These are phyloP conservation scores for Danaus plexippus DNA, from an alignment of 1,140 invertebrate species.

Conservation along the genomic window DNA sequence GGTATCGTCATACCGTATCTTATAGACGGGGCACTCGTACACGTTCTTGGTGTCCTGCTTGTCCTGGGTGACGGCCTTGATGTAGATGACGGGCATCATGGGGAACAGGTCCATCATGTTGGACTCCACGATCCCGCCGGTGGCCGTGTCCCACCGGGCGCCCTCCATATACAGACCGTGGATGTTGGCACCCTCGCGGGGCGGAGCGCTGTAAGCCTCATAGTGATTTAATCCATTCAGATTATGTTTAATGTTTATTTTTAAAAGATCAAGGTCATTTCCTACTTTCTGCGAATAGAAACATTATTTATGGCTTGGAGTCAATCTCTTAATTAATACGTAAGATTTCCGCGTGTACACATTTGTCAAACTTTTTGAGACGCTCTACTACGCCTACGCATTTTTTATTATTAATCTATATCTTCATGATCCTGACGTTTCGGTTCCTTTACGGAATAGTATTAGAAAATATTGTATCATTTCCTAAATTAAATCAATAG, in stretches of 20 bases:
- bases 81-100: conserved; percentile 92
- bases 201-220: conserved; percentile 75
- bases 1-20: conserved; percentile 77
- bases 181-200: conserved; percentile 92
- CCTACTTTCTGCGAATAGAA: not conserved
- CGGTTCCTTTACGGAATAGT: too few species aligned
- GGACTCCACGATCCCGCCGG: conserved; percentile 86
- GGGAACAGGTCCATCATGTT: conserved; percentile 91
- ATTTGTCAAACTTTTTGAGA: too few species aligned
- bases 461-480: too few species aligned
- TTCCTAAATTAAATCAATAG: too few species aligned
- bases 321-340: too few species aligned
- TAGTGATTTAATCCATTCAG: not conserved
- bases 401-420: too few species aligned
- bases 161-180: conserved; percentile 95
- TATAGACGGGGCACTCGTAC: conserved; percentile 95
- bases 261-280: too few species aligned
- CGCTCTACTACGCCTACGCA: too few species aligned
- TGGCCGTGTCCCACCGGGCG: conserved; percentile 88
- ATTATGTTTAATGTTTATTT: not conserved
- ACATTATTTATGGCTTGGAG: not conserved
- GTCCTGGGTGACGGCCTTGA: conserved; percentile 89
- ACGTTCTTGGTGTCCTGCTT: conserved; percentile 89
- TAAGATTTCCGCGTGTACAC: too few species aligned
- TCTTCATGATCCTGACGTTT: too few species aligned